Conservation (phyloP, 2,888 invertebrate species). For the Acanthosepion pharaonis region DNA sequence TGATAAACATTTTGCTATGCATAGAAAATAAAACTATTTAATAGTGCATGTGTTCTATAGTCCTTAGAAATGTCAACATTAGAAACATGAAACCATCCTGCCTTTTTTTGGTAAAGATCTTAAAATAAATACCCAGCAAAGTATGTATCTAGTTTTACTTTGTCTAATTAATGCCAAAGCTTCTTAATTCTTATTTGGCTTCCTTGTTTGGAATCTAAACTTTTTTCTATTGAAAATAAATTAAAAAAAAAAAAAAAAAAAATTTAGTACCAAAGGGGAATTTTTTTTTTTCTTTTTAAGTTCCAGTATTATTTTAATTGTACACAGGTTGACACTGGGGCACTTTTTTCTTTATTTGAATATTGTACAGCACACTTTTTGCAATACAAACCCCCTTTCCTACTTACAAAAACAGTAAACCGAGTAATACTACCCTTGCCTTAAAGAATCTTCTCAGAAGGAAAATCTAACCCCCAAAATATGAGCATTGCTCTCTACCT, state of each 20-base stretch:
- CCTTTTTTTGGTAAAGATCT: too few species aligned
- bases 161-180: too few species aligned
- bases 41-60: too few species aligned
- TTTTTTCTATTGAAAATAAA: background rate
- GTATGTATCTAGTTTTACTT: too few species aligned
- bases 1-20: too few species aligned
- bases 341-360: background rate
- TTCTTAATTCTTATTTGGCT: too few species aligned
- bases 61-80: too few species aligned
- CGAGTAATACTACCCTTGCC: conserved; percentile 1
- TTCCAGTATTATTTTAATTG: background rate
- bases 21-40: too few species aligned
- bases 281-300: background rate
- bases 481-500: background rate
- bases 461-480: background rate
- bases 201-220: too few species aligned
- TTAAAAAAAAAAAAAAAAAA: background rate
- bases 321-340: conserved; percentile 4
- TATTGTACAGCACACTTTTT: background rate
- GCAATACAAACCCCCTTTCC: background rate
- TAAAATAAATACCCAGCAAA: too few species aligned
- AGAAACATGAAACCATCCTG: too few species aligned
- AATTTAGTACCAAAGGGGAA: background rate
- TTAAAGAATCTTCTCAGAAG: background rate
- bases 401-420: background rate